Evolutionary conservation across 2,888 invertebrate species (phyloP), one percentile per base, ranked within the genome.

Genomic region (Priocnemis perturbator): DNA sequence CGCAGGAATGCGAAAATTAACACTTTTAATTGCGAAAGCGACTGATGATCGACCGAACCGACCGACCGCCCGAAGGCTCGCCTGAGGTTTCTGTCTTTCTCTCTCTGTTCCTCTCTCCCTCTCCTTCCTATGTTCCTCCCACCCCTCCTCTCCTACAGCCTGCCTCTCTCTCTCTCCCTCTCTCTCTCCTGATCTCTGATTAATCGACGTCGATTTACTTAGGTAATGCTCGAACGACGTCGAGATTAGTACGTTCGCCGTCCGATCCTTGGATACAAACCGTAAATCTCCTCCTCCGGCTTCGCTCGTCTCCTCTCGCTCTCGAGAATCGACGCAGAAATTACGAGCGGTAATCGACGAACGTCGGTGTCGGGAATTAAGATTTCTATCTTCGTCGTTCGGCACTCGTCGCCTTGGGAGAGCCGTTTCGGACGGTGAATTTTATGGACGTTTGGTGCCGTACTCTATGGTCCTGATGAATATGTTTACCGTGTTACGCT

Each of bases 141-240:
- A n/a, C 26, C 23, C 0, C n/a, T 26, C 1, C 17, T 3, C 3
- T 44, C 52, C 7, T 0, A 23, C 9, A 20, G 9, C 64, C 77
- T 71, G 69, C 52, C 80, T 79, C 17, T 17, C 53, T 21, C 47
- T 50, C 23, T n/a, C 11, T 30, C 3, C 44, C 17, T 15, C 52
- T 1, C 4, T 45, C 52, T 1, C 0, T 37, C 11, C 47, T n/a
- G 67, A 79, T 71, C 71, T 55, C 80, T 79, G 79, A 79, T 79
- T 79, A 79, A 79, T 79, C 78, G 78, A 61, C 72, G 61, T 59
- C 76, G 76, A 80, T 79, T 79, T 80, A 67, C 75, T 66, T 64
- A 57, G 65, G 57, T 59, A 66, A 70, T 62, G 67, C 55, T 71
- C 50, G n/a, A 56, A 62, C 68, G 76, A 65, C 64, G 64, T 69